Percentiles rank a stretch among this genome's conserved stretches.
Evolutionary conservation across 2,888 invertebrate species (phyloP).

Genomic region (Drosophila macrothrix): DNA sequence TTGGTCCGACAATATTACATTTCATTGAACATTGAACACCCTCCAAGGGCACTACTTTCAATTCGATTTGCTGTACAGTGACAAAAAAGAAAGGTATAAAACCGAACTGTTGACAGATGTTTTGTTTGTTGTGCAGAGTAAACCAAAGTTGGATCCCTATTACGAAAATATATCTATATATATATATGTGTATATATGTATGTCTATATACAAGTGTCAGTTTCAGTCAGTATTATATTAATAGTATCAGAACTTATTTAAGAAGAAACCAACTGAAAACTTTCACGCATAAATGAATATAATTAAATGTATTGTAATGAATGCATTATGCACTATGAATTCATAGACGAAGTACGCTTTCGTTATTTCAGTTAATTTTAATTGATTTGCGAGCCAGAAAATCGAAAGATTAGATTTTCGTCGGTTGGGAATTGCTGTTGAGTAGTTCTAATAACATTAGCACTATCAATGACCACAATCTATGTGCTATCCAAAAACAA

Average conservation of each 20-base stretch:
- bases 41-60: neutral
- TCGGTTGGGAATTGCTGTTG: neutral
- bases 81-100: neutral
- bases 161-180: neutral
- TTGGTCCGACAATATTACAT: neutral
- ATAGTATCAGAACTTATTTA: neutral
- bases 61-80: neutral
- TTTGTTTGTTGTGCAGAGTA: neutral
- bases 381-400: conserved; percentile 30
- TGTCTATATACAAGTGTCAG: neutral
- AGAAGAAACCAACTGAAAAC: neutral
- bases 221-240: too few relatives aligned
- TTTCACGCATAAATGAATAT: neutral
- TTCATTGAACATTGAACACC: neutral
- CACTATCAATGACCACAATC: conserved; percentile 22
- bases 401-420: neutral
- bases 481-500: conserved; percentile 44
- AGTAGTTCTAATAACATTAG: neutral
- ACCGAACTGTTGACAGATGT: neutral
- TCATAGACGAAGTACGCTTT: conserved; percentile 3
- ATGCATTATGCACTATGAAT: neutral
- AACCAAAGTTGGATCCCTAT: neutral
- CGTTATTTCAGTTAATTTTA: conserved; percentile 20
- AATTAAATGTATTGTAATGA: neutral
- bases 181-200: neutral